These are phyloP conservation scores for Rhyacophila evoluta DNA, from an alignment of 2,888 invertebrate species.

Conservation along the genomic window DNA sequence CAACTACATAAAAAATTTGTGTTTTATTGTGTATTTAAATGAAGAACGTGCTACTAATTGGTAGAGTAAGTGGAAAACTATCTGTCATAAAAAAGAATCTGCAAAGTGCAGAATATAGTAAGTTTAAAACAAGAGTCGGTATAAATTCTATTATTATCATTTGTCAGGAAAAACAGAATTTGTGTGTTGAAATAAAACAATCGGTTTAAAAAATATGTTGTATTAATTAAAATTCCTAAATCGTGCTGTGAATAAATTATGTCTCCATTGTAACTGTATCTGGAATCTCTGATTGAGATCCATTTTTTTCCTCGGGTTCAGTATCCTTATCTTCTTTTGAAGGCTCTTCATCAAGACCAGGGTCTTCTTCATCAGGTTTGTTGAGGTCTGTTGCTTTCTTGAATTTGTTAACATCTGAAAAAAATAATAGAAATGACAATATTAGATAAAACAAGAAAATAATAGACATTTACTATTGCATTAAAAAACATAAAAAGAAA, in stretches of 20 bases:
- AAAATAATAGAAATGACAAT: constrained; percentile 30
- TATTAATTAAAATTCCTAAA: neutral
- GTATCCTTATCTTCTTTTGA: neutral
- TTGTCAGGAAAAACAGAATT: too few relatives aligned
- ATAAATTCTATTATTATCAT: too few relatives aligned
- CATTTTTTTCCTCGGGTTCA: neutral
- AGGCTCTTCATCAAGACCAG: neutral
- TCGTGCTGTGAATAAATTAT: neutral
- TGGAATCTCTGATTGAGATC: constrained; percentile 36
- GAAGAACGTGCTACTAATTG: too few relatives aligned
- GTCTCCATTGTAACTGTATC: constrained; percentile 33
- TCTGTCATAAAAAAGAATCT: too few relatives aligned
- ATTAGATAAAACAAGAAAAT: too few relatives aligned
- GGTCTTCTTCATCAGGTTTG: constrained; percentile 31
- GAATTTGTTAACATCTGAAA: constrained; percentile 78
- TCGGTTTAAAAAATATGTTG: neutral
- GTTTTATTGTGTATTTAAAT: too few relatives aligned
- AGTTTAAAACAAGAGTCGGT: too few relatives aligned
- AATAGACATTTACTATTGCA: too few relatives aligned
- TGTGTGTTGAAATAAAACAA: neutral
- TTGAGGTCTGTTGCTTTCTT: constrained; percentile 64
- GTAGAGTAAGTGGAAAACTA: too few relatives aligned
- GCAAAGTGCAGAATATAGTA: too few relatives aligned
- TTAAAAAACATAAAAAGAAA: too few relatives aligned
- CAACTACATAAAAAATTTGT: too few relatives aligned